These are phyloP conservation scores for Ia io DNA, from an alignment of 2,113 vertebrate species.

Conservation along the genomic window DNA sequence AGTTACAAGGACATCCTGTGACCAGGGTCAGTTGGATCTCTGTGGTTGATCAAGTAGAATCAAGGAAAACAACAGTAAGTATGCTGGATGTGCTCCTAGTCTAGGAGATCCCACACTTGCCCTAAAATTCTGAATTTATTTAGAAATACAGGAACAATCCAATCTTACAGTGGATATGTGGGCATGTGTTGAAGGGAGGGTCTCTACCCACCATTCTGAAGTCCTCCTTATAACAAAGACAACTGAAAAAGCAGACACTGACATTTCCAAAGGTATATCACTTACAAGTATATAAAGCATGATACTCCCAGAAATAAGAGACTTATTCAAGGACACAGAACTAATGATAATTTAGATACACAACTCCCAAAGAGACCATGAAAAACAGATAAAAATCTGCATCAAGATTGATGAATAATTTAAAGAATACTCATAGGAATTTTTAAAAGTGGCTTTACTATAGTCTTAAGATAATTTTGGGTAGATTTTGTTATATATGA, in stretches of 20 bases:
- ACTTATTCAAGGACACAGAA: background rate
- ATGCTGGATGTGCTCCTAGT: background rate
- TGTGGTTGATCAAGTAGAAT: background rate
- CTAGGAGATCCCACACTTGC: background rate
- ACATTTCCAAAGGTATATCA: background rate
- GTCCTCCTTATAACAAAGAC: background rate
- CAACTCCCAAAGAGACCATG: background rate
- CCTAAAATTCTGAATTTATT: background rate
- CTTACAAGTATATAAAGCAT: background rate
- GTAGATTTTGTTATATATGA: background rate
- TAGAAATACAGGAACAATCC: background rate
- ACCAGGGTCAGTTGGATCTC: background rate
- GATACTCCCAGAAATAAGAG: background rate
- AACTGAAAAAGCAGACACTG: background rate
- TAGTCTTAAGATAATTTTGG: background rate
- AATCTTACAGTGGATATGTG: background rate
- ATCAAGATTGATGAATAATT: background rate
- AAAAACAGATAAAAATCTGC: background rate
- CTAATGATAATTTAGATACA: background rate
- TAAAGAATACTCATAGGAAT: background rate
- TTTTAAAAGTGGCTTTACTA: background rate
- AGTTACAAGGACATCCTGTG: background rate
- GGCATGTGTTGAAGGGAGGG: accelerated
- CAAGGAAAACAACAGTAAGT: background rate
- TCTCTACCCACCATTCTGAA: background rate